Base-by-base conservation (phyloP, 1,140 invertebrate genomes). In the Drosophila pachea region DNA sequence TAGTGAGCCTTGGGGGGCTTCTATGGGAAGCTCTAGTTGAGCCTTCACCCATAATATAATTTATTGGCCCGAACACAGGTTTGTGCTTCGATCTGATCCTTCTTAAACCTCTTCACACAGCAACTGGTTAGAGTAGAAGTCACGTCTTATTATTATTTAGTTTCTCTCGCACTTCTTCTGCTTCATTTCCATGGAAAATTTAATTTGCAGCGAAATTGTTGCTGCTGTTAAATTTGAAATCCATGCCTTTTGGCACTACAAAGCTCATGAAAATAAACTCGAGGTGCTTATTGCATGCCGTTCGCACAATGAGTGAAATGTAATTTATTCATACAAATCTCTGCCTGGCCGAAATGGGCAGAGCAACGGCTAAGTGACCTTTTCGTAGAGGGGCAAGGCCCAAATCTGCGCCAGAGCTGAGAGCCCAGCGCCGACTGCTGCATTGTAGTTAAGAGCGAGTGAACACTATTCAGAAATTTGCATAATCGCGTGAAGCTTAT, bases 401-500 rank as follows among this genome's bases (percentile, higher is more conserved):
- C 14, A 12, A 35, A 63, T n/a, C 49, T 47, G 62, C 43, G 49
- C 50, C 32, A 45, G 16, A 53, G 48, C 7, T 12, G 16, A 12
- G 40, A n/a, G 31, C 45, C 4, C 29, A 22, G 31, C 9, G 33
- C 59, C 43, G 36, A 40, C 7, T 35, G 14, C 48, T 54, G 59
- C 66, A 63, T 54, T 53, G 56, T 61, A 54, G 55, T 59, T 60
- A 22, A 55, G 47, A 48, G 42, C 6, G 43, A 47, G 48, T 16
- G 63, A 71, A 16, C 47, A 76, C 52, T 59, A 72, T 58, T 76
- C 65, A 43, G 52, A 79, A 73, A 83, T 83, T 83, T 83, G 66
- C 79, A 83, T 83, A 83, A 83, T 83, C 79, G 79, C 79, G 79
- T 83, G 81, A 79, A 83, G 79, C 79, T 84, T 84, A 83, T 84